A percentile compares a stretch with the other conserved stretches of the same genome.
Conservation (phyloP, 2,113 vertebrate species). For the Cyanistes caeruleus region DNA sequence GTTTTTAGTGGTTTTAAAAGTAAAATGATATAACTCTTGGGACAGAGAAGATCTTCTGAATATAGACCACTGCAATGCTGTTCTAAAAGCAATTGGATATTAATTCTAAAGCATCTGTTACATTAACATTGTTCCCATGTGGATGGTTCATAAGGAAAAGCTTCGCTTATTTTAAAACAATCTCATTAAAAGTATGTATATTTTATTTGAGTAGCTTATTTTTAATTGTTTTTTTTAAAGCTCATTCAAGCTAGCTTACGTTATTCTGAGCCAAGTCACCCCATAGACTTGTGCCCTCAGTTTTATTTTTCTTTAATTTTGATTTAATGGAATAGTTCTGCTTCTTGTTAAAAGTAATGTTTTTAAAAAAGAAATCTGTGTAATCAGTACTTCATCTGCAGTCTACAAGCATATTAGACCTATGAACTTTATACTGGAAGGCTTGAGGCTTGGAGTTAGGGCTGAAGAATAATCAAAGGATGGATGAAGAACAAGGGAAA, state of each 20-base stretch:
- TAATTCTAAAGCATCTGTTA: constrained; percentile 6
- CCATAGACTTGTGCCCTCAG: background rate
- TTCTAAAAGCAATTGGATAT: background rate
- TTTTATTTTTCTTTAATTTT: background rate
- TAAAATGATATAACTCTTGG: background rate
- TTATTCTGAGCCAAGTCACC: background rate
- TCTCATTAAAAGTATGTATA: background rate
- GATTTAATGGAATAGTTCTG: background rate
- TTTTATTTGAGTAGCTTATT: background rate
- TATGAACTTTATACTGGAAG: background rate
- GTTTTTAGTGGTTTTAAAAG: background rate
- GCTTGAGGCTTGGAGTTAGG: background rate
- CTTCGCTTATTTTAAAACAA: background rate
- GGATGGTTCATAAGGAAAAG: background rate
- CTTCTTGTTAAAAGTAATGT: background rate
- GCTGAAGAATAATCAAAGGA: background rate
- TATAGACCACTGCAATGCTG: background rate
- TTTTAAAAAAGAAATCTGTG: background rate
- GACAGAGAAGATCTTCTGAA: background rate
- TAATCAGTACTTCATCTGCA: background rate
- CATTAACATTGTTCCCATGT: background rate
- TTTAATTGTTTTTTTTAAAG: background rate
- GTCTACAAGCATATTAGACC: background rate
- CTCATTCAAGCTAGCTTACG: background rate
- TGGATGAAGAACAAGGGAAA: background rate